These are phyloP conservation scores for Diachrysia chrysitis DNA, from an alignment of 2,888 invertebrate species.

Conservation along the genomic window DNA sequence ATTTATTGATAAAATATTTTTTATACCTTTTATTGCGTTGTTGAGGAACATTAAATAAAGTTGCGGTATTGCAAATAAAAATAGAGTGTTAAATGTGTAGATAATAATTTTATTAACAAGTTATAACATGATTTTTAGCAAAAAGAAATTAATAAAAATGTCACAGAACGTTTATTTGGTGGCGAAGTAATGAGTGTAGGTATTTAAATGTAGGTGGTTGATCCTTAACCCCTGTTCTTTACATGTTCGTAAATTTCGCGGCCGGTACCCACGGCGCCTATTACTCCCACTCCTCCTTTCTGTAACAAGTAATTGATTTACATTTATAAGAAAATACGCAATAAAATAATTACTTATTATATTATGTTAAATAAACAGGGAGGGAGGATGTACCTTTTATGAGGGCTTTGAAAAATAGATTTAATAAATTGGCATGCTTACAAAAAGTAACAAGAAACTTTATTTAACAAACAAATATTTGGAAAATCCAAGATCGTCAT, in stretches of 20 bases:
- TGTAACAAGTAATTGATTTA: conserved; percentile 42
- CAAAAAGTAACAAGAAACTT: not conserved
- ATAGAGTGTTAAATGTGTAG: not conserved
- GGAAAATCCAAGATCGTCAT: not conserved
- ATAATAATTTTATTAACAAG: not conserved
- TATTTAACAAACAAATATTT: not conserved
- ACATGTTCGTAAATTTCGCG: conserved; percentile 59
- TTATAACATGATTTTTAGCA: not conserved
- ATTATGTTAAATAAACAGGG: no score
- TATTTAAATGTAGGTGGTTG: not conserved
- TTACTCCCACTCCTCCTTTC: conserved; percentile 59
- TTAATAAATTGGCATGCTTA: not conserved
- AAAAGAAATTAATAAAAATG: not conserved
- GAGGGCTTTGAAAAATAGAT: no score
- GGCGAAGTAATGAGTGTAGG: not conserved
- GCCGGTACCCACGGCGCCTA: conserved; percentile 59
- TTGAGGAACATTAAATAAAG: no score
- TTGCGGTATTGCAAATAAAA: not conserved
- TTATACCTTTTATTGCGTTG: no score
- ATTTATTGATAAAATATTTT: no score
- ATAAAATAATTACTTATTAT: no score
- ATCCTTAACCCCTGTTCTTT: conserved; percentile 50
- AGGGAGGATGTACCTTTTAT: no score
- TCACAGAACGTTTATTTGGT: not conserved
- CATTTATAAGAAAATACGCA: conserved; percentile 10